Evolutionary conservation across 2,888 invertebrate genomes (phyloP).

Genomic region (Mechanitis mazaeus): DNA sequence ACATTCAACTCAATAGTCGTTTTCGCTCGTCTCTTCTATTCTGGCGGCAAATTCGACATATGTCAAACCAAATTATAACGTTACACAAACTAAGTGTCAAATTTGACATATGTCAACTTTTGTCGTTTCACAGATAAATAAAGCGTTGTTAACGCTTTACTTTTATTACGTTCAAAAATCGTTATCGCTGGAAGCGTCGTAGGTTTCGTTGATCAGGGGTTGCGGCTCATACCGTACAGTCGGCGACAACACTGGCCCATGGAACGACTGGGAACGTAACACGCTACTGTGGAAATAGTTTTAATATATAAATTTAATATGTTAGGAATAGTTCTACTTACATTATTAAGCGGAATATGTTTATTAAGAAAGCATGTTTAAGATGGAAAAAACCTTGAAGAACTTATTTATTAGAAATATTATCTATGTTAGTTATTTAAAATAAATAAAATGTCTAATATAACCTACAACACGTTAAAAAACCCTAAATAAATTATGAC

Average conservation of each 20-base stretch:
- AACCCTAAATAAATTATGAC: no score
- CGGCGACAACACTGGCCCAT: conserved; percentile 70
- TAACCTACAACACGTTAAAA: no score
- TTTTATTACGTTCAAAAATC: conserved; percentile 53
- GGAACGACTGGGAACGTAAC: conserved; percentile 79
- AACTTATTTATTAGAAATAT: background rate
- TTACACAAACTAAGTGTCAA: no score
- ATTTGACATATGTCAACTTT: conserved; percentile 19
- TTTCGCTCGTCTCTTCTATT: conserved; percentile 1
- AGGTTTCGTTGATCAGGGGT: conserved; percentile 53
- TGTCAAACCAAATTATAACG: conserved; percentile 11
- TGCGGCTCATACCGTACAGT: conserved; percentile 52
- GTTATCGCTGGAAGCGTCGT: conserved; percentile 74
- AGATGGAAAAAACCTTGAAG: background rate
- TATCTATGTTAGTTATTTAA: background rate
- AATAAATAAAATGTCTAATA: background rate
- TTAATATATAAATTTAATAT: conserved; percentile 2
- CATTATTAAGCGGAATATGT: background rate
- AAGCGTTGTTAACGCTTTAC: conserved; percentile 6
- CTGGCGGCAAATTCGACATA: conserved; percentile 23
- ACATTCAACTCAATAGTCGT: no score
- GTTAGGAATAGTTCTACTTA: background rate
- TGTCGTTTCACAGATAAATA: conserved; percentile 8
- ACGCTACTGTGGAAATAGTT: conserved; percentile 64
- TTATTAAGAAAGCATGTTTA: conserved; percentile 3